Evolutionary conservation across 2,888 invertebrate species (phyloP).

Genomic region (Platynereis dumerilii): DNA sequence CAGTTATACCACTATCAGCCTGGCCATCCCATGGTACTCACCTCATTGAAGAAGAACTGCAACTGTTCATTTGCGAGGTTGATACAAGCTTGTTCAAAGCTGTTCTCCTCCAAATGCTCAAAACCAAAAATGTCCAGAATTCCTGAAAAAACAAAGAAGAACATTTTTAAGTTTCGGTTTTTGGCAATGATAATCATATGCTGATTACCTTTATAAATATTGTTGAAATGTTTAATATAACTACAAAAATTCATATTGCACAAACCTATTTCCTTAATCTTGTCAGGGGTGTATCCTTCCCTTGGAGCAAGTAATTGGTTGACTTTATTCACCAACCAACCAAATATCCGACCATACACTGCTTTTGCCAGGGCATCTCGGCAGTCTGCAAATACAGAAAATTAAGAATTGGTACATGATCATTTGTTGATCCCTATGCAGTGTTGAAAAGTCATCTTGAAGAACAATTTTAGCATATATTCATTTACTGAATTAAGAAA

Average conservation of each 20-base stretch:
- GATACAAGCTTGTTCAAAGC: slow-evolving; percentile 62
- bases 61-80: slow-evolving; percentile 62
- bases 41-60: slow-evolving; percentile 61
- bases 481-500: too few species aligned
- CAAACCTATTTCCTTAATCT: too few species aligned
- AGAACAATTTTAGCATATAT: too few species aligned
- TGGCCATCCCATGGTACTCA: slow-evolving; percentile 26
- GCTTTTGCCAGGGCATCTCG: slow-evolving; percentile 65
- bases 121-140: slow-evolving; percentile 62
- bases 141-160: slow-evolving; percentile 37
- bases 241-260: too few species aligned
- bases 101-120: slow-evolving; percentile 61
- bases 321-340: slow-evolving; percentile 66
- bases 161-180: too few species aligned
- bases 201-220: too few species aligned
- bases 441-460: too few species aligned
- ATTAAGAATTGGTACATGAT: background rate
- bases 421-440: too few species aligned
- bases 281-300: too few species aligned
- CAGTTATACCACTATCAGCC: background rate
- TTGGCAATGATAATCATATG: too few species aligned
- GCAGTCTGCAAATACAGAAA: slow-evolving; percentile 47
- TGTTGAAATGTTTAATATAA: too few species aligned
- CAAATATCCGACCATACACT: slow-evolving; percentile 65
- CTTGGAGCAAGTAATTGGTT: slow-evolving; percentile 62